Evolutionary conservation across 2,888 invertebrate species (phyloP).

Genomic region (Dicyrtomina minuta): DNA sequence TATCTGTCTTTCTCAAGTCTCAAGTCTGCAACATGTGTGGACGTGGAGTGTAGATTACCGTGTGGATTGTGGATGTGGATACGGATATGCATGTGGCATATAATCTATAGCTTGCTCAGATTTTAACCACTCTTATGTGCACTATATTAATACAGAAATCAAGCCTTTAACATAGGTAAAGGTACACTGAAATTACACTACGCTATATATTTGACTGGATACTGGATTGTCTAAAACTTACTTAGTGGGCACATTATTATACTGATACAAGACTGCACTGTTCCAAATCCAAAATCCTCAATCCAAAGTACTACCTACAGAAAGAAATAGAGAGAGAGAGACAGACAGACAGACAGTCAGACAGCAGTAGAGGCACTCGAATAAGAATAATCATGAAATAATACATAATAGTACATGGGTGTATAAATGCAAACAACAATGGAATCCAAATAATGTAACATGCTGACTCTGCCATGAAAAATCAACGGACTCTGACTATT

Average conservation of each 20-base stretch:
- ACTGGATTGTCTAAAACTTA: no score
- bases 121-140: no score
- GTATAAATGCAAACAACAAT: slow-evolving; percentile 28
- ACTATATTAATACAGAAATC: no score
- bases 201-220: no score
- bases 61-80: neutral
- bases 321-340: neutral
- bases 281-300: no score
- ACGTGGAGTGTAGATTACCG: neutral
- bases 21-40: neutral
- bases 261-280: no score
- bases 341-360: neutral
- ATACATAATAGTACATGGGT: slow-evolving; percentile 29
- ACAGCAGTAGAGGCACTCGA: neutral
- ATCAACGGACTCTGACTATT: slow-evolving; percentile 22
- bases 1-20: neutral
- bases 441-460: slow-evolving; percentile 22
- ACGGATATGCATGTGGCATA: neutral
- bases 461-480: slow-evolving; percentile 19
- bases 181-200: no score
- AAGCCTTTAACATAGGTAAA: no score
- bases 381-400: slow-evolving; percentile 7
- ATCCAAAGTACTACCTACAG: no score
- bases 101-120: neutral
- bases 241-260: no score